Base-by-base conservation (phyloP, 2,797 vertebrate genomes). In the Centroberyx gerrardi region DNA sequence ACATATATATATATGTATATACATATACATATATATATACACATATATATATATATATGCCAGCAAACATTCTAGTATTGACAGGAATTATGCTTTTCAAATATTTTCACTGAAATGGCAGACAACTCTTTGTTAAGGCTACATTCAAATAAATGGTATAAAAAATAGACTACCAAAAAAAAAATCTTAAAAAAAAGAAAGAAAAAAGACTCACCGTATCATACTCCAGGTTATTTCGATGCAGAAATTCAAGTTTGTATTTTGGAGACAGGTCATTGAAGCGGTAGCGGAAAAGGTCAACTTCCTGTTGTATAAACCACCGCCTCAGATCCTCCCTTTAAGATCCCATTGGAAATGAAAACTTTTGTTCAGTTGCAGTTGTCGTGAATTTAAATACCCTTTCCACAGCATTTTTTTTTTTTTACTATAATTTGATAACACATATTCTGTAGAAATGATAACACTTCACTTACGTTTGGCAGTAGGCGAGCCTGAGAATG, bases 241-340 rank as follows among this genome's bases (percentile, higher is more conserved):
- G 95, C 46, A 99, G 93, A 89, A 99, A 97, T 3, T 94, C 94
- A 49, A 95, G 95, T 86, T 96, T 95, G 80, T 95, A 88, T 40
- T 70, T 6, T 0, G 81, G 5, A 2, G 0, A 0, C 54, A 99
- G 93, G 0, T 88, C 10, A 22, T 2, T 85, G 84, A 99, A 99
- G 60, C 97, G 97, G 22, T 95, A 96, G 44, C 96, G 95, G 79
- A 99, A 98, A 15, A 99, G 95, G 91, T 99, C 98, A 81, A 99
- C 95, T 92, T 99, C 98, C 87, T 99, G 98, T 76, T 99, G 98
- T 83, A 99, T 98, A 86, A 99, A 99, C 98, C 98, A 99, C 15
- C 98, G 95, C 36, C 98, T 95, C 61, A 99, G 95, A 75, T 99
- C 98, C 86, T 99, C 98, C 42, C 98, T 99, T 83, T 17, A 92